Evolutionary conservation across 1,140 invertebrate species (phyloP).

Genomic region (Bombus soroeensis): DNA sequence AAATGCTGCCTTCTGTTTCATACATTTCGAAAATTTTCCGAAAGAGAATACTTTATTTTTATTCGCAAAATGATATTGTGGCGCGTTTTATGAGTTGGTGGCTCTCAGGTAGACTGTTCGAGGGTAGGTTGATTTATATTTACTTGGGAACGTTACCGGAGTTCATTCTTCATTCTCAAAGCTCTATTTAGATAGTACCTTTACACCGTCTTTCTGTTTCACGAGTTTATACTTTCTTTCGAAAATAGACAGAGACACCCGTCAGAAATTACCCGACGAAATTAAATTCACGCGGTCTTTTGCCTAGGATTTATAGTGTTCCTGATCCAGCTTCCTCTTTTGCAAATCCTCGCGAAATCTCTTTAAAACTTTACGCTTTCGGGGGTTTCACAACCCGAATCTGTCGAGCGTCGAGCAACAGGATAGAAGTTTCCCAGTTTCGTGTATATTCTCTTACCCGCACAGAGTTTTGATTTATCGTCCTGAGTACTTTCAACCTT

Average conservation of each 20-base stretch:
- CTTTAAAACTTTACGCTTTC: constrained; percentile 32
- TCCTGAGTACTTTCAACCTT: neutral
- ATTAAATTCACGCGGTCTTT: constrained; percentile 58
- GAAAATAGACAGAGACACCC: neutral
- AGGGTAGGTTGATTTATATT: neutral
- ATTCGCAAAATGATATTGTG: neutral
- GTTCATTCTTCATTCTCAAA: neutral
- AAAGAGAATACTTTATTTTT: neutral
- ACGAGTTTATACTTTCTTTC: neutral
- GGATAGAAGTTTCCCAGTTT: constrained; percentile 6
- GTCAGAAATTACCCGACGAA: constrained; percentile 49
- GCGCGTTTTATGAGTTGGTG: neutral
- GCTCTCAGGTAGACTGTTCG: neutral
- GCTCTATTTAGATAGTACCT: neutral
- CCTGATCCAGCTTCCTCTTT: constrained; percentile 32
- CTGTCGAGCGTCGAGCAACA: constrained; percentile 2
- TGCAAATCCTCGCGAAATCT: constrained; percentile 47
- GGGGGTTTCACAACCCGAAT: constrained; percentile 13
- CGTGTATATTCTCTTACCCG: neutral
- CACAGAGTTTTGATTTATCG: constrained; percentile 15
- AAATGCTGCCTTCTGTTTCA: too few species aligned
- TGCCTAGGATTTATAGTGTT: constrained; percentile 45
- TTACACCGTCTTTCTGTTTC: neutral
- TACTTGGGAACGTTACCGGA: neutral
- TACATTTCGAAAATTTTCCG: neutral